Base-by-base conservation (phyloP, 2,888 invertebrate species). In the Zhuqinia jingwanae region DNA sequence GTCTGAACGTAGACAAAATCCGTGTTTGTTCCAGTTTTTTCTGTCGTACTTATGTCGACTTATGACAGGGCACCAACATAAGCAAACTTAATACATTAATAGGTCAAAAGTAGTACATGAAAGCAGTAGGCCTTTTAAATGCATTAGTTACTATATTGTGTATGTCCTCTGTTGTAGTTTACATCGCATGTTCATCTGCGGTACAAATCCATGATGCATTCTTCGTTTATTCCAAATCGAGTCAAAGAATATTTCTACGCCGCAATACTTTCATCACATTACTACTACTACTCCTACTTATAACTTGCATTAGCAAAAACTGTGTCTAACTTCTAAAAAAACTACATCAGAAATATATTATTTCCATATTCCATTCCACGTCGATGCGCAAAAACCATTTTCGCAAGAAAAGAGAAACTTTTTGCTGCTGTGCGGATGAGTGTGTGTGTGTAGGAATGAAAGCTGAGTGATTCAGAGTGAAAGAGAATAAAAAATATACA, bases 1-100 rank as follows among this genome's bases (percentile, higher is more conserved):
- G n/a, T n/a, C n/a, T n/a, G n/a, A n/a, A n/a, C n/a, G n/a, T n/a
- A n/a, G n/a, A n/a, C n/a, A n/a, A n/a, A n/a, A n/a, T 11, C n/a
- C 15, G 50, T 50, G 50, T n/a, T 11, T 11, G 56, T 56, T 20
- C 20, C 20, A 20, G 56, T 56, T 20, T 56, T 56, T 17, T 20
- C 1, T 56, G 2, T 56, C 20, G 2, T 50, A n/a, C 20, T 20
- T 13, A 13, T 3, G 60, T 60, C n/a, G 36, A 36, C 27, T 27
- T 22, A 2, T 8, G n/a, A 36, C 50, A 13, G 5, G 50, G 13
- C 15, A 11, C 2, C 6, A 15, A 60, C 60, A 63, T 63, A 27
- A 30, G 11, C 63, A 63, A 36, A 36, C 36, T n/a, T 63, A 36
- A 63, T 63, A 30, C 30, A 30, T 36, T 63, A 63, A 63, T 30